Conservation (phyloP, 2,888 invertebrate genomes). For the Anthophora plumipes region DNA sequence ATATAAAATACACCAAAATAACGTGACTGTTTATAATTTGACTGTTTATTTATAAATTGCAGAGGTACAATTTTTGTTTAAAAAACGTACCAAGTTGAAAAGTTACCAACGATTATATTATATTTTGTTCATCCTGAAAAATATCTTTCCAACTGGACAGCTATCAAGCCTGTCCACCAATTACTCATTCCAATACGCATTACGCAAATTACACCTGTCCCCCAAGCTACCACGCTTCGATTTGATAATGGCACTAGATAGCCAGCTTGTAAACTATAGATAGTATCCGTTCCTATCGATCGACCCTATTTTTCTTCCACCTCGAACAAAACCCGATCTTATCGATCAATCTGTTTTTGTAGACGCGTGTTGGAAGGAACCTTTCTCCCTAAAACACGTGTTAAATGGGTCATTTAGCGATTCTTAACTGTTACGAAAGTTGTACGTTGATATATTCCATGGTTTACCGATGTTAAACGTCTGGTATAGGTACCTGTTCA, state of each 20-base stretch:
- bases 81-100: too few relatives aligned
- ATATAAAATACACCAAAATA: too few relatives aligned
- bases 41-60: too few relatives aligned
- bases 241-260: constrained; percentile 27
- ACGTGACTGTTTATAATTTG: too few relatives aligned
- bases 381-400: neutral
- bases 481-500: neutral
- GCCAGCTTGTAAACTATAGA: constrained; percentile 21
- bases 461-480: neutral
- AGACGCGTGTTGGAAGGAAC: constrained; percentile 15
- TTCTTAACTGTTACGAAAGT: constrained; percentile 6
- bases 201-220: constrained; percentile 38
- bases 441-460: neutral
- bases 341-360: constrained; percentile 37
- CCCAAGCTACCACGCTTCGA: neutral
- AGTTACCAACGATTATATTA: neutral
- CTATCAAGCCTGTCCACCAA: neutral
- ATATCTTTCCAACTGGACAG: neutral
- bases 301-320: constrained; percentile 12
- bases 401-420: constrained; percentile 1
- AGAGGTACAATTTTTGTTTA: too few relatives aligned
- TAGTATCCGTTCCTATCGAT: constrained; percentile 26
- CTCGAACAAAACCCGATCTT: constrained; percentile 28
- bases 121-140: constrained; percentile 2
- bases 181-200: constrained; percentile 14